phyloP scores from a whole-genome alignment of 1,140 invertebrate species.

The Drosophila dunni region DNA sequence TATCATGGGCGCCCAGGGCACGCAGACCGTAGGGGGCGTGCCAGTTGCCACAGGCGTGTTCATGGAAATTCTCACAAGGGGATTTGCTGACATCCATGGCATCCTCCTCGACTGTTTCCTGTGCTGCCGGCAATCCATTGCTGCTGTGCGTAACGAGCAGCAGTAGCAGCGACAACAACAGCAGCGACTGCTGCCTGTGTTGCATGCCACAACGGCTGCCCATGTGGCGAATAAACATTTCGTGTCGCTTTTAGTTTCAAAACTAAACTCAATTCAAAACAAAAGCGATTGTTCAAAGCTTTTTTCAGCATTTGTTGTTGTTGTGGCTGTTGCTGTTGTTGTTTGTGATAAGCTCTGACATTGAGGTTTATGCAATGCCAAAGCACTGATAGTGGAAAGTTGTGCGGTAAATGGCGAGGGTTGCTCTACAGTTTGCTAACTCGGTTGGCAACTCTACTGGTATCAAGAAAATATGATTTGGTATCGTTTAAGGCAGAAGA shows the following conservation, averaged over 20 bases:
- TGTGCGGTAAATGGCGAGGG: neutral
- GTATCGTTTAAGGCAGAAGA: too few species aligned
- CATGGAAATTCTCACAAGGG: slow-evolving; percentile 68
- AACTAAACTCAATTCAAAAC: neutral
- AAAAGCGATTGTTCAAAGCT: neutral
- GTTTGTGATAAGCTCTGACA: slow-evolving; percentile 35
- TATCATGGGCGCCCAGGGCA: slow-evolving; percentile 60
- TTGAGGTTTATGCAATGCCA: slow-evolving; percentile 36
- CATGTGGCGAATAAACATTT: neutral
- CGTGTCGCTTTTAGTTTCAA: neutral
- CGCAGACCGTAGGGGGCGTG: slow-evolving; percentile 41
- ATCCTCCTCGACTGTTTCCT: slow-evolving; percentile 8
- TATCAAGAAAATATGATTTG: too few species aligned
- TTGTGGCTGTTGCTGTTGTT: too few species aligned
- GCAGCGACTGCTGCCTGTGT: neutral
- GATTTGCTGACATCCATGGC: slow-evolving; percentile 44
- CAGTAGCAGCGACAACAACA: neutral
- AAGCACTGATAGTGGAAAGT: slow-evolving; percentile 8
- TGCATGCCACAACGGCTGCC: slow-evolving; percentile 1
- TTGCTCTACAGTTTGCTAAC: neutral
- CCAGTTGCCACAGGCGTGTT: slow-evolving; percentile 79
- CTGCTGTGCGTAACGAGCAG: neutral
- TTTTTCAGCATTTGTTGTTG: too few species aligned
- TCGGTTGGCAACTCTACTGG: too few species aligned
- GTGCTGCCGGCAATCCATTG: neutral